Evolutionary conservation across 2,113 vertebrate species (phyloP).

Genomic region (Heptranchias perlo): DNA sequence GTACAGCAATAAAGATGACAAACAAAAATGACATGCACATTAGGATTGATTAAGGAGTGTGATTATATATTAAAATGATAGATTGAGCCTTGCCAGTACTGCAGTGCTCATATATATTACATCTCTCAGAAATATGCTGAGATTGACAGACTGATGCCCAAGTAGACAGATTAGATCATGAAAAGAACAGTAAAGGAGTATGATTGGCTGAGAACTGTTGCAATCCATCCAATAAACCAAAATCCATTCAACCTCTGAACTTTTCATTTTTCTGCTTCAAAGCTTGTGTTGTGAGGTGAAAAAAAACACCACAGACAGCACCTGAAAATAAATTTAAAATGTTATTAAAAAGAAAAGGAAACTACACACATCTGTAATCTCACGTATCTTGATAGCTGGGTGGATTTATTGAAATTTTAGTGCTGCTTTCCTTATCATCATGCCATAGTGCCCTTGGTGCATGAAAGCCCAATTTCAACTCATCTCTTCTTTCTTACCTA

Average conservation of each 20-base stretch:
- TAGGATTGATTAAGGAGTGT: neutral
- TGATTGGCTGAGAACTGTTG: neutral
- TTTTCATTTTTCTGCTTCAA: neutral
- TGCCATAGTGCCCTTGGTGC: neutral
- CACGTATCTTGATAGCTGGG: neutral
- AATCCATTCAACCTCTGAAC: neutral
- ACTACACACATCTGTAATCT: neutral
- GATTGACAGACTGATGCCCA: neutral
- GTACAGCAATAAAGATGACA: neutral
- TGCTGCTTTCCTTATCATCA: neutral
- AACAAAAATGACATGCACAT: constrained; percentile 15
- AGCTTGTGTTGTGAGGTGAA: neutral
- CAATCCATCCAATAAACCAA: neutral
- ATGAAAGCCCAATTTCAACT: neutral
- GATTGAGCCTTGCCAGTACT: neutral
- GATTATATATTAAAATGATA: constrained; percentile 16
- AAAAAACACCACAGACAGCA: neutral
- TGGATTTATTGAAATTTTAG: neutral
- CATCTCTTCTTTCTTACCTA: neutral
- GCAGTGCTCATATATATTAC: neutral
- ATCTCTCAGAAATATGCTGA: neutral
- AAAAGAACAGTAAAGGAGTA: neutral
- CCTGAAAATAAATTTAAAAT: neutral
- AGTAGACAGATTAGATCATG: neutral
- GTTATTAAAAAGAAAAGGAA: neutral